Percentiles rank a stretch among this genome's conserved stretches.
Conservation (phyloP, 2,888 invertebrate species). For the Xiphydria camelus region DNA sequence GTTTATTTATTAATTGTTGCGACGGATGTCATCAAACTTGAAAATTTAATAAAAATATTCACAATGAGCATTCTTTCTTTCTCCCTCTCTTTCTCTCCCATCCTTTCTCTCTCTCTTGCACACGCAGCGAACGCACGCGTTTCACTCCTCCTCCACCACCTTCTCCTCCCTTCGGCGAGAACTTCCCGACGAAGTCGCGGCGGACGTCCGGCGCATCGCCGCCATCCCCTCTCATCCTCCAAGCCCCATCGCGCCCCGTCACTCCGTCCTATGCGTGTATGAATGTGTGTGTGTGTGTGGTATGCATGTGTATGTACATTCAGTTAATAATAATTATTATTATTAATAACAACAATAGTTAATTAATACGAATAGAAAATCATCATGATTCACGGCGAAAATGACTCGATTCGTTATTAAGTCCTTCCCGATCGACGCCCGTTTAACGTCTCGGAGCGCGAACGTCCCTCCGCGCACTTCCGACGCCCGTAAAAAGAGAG, state of each 20-base stretch:
- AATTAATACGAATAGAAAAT: constrained; percentile 57
- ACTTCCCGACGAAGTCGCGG: too few species aligned
- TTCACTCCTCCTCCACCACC: neutral
- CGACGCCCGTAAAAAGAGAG: too few species aligned
- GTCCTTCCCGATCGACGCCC: constrained; percentile 18
- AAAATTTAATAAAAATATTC: constrained; percentile 60
- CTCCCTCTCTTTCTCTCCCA: constrained; percentile 30
- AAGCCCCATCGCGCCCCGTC: constrained; percentile 21
- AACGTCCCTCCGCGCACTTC: too few species aligned
- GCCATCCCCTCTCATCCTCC: constrained; percentile 23
- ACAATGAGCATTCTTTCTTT: constrained; percentile 56
- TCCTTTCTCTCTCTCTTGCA: neutral
- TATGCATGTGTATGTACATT: constrained; percentile 56
- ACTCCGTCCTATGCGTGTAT: constrained; percentile 30
- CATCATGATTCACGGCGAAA: constrained; percentile 53
- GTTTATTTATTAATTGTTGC: constrained; percentile 58
- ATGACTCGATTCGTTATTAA: constrained; percentile 46
- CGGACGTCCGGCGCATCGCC: constrained; percentile 20
- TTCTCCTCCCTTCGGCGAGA: too few species aligned
- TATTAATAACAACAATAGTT: constrained; percentile 57
- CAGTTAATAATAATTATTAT: constrained; percentile 56
- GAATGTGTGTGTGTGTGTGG: constrained; percentile 36
- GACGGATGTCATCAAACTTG: constrained; percentile 59
- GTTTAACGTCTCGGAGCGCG: too few species aligned
- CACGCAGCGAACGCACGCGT: neutral